Evolutionary conservation across 2,797 vertebrate species (phyloP), one percentile per base, ranked within the genome.

Genomic region (Pangasius djambal): DNA sequence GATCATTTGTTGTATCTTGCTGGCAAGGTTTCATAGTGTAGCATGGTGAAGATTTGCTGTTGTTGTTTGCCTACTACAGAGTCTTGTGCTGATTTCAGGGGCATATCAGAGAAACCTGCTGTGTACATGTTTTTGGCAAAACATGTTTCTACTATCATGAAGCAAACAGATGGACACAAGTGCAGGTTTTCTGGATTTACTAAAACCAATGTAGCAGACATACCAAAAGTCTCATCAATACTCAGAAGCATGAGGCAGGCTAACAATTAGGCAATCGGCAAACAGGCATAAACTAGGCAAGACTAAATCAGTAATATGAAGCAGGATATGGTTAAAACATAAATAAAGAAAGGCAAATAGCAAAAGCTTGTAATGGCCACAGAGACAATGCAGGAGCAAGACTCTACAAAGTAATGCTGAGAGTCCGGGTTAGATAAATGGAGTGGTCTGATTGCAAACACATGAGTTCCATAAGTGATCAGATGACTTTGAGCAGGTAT

Each of bases 161-260:
- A 37, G 34, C 15, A 72, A 72, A 20, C 69, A 72, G 6, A 20
- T 40, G 34, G 34, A 40, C 16, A 37, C 16, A 72, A 72, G 69
- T 72, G 69, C 69, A 72, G 5, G 69, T 72, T 72, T 74, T 74
- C 69, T 74, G 70, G 10, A 74, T 74, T 44, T 74, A 44, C 10
- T 44, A 44, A 74, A 40, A 74, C 3, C 34, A 34, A 22, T 69
- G 13, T 37, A 37, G 20, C 6, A 74, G 37, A 44, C 70, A 74
- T 44, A 74, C 5, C 20, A 40, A 44, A 9, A 40, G 37, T 74
- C 20, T 44, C 37, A 74, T 37, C 69, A 70, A 8, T 70, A 70
- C 69, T 34, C 16, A 34, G 6, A 70, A 37, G 16, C 16, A 1
- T 22, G 70, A 72, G 18, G 70, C 37, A 40, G 37, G 20, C 20